Base-by-base conservation (phyloP, 1,140 invertebrate species). In the Drosophila pachea region DNA sequence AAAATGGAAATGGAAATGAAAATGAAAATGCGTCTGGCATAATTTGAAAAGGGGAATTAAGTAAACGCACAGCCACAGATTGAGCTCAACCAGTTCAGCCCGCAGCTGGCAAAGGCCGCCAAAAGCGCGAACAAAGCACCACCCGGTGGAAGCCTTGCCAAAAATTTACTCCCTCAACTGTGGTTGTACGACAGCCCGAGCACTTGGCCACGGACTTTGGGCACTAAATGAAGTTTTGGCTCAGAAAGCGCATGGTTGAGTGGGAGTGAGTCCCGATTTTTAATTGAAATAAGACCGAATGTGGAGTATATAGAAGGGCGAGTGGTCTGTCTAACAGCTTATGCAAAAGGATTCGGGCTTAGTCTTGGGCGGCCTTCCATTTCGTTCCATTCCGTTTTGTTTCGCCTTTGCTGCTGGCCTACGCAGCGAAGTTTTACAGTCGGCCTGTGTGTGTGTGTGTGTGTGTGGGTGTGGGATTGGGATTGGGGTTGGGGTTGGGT, bases 251-350 rank as follows among this genome's bases (percentile, higher is more conserved):
- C n/a, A n/a, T 2, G 31, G 9, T 11, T 55, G 5, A 43, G 22
- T 45, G 16, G 54, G 43, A 16, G 36, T 58, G 43, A 2, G 33
- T n/a, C 7, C 48, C 56, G 52, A 45, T 65, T 69, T 58, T 64
- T 65, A 70, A 70, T 70, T 70, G 33, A 65, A 69, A 68, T 40
- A 35, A 43, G 64, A 16, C 29, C 4, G 36, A 52, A 45, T 66
- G 38, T 31, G 45, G 42, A 33, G 33, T 47, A n/a, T 38, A 49
- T 49, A 58, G 29, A 66, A 47, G 14, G 47, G 58, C 14, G 45
- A 59, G 47, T 58, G 9, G 54, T n/a, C n/a, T n/a, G n/a, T 38
- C 52, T 65, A 42, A 52, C 16, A 31, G 63, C 54, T 70, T 70
- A 70, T 70, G 62, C 55, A 66, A 71, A 43, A 71, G 54, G 68